Conservation (phyloP, 2,888 invertebrate species). For the Lydus trimaculatus region DNA sequence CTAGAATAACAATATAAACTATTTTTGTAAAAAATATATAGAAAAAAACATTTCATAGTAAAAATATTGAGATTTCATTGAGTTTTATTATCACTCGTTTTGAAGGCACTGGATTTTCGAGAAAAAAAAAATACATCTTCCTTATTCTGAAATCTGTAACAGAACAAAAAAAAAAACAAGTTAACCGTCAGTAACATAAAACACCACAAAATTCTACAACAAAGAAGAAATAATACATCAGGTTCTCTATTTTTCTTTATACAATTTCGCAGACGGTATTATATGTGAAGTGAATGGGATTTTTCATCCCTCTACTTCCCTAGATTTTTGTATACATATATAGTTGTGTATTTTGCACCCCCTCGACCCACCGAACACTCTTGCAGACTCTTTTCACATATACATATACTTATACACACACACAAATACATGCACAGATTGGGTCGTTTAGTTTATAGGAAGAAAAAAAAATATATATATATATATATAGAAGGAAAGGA, state of each 20-base stretch:
- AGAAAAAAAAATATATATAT: slow-evolving; percentile 21
- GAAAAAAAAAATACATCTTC: slow-evolving; percentile 41
- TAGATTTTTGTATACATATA: background rate
- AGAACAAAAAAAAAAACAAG: slow-evolving; percentile 35
- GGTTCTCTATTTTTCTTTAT: slow-evolving; percentile 28
- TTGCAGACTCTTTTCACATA: slow-evolving; percentile 24
- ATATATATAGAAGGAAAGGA: slow-evolving; percentile 27
- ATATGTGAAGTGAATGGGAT: slow-evolving; percentile 36
- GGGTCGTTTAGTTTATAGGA: slow-evolving; percentile 8
- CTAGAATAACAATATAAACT: slow-evolving; percentile 56
- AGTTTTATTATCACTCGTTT: slow-evolving; percentile 51
- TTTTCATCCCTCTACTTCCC: slow-evolving; percentile 16
- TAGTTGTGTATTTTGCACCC: background rate
- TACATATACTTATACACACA: background rate
- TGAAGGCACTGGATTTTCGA: slow-evolving; percentile 55
- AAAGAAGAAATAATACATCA: slow-evolving; percentile 36
- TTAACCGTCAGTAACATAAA: slow-evolving; percentile 31
- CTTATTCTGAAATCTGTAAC: slow-evolving; percentile 42
- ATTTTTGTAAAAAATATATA: slow-evolving; percentile 37
- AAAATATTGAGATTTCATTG: slow-evolving; percentile 9
- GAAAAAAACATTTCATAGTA: slow-evolving; percentile 47
- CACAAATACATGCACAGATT: background rate
- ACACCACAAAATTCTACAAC: slow-evolving; percentile 41
- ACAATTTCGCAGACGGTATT: slow-evolving; percentile 54
- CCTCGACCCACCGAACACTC: slow-evolving; percentile 18